phyloP scores from a whole-genome alignment of 2,888 invertebrate species.

The Euplagia quadripunctaria region DNA sequence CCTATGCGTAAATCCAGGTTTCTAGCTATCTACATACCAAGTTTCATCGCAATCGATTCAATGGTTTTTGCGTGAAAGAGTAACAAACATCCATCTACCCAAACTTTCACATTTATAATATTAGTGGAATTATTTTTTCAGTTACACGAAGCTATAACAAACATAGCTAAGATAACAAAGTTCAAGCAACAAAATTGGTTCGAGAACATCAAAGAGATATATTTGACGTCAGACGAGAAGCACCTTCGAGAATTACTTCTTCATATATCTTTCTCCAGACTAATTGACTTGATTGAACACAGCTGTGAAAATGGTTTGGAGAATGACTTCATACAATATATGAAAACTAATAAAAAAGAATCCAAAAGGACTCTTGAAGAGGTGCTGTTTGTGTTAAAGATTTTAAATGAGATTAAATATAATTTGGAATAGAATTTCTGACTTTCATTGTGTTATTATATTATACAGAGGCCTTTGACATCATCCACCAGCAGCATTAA shows the following conservation, averaged over 20 bases:
- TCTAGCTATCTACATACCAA: too few species aligned
- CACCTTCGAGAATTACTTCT: constrained; percentile 61
- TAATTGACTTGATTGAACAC: constrained; percentile 66
- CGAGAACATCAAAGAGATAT: constrained; percentile 65
- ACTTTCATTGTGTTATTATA: not conserved
- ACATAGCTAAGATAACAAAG: constrained; percentile 65
- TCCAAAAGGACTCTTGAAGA: constrained; percentile 59
- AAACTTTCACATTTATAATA: too few species aligned
- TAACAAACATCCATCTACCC: too few species aligned
- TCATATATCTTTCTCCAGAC: constrained; percentile 62
- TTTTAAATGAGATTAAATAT: constrained; percentile 59
- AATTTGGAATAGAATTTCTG: constrained; percentile 5
- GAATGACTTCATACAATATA: constrained; percentile 54
- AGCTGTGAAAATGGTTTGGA: constrained; percentile 57
- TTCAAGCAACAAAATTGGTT: constrained; percentile 70
- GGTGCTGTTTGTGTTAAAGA: constrained; percentile 58
- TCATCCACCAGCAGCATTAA: not conserved
- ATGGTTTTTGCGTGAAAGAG: too few species aligned
- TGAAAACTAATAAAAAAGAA: constrained; percentile 52
- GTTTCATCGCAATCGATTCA: too few species aligned
- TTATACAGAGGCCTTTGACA: not conserved
- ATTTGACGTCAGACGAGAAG: constrained; percentile 55
- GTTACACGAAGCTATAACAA: constrained; percentile 71
- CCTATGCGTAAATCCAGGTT: too few species aligned
- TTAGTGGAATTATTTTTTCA: constrained; percentile 63